Evolutionary conservation across 1,140 invertebrate genomes (phyloP), one percentile per base, ranked within the genome.

Genomic region (Neomicropteryx cornuta): DNA sequence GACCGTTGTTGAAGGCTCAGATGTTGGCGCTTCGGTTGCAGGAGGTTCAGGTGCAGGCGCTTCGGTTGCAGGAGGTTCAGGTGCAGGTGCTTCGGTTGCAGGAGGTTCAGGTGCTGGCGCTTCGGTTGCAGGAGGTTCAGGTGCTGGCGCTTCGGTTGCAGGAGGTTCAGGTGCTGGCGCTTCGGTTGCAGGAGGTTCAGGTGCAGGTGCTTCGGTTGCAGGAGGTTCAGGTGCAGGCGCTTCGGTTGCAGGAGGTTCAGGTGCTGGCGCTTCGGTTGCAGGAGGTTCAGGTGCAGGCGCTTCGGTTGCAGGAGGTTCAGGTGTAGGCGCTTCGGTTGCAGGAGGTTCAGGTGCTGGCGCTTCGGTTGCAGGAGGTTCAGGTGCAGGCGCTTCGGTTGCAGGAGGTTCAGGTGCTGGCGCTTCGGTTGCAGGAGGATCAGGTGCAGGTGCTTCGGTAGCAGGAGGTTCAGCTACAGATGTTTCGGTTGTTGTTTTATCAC

Each of bases 21-120:
- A 8, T 6, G 23, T 27, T 27, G 23, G 23, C n/a, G 6, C 23
- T 27, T 27, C 23, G 6, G 23, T 27, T 27, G 23, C 23, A 27
- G 6, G n/a, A n/a, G 23, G 6, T 6, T 6, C n/a, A 27, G 23
- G n/a, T 27, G 6, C 23, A 6, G 44, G 49, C 18, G 36, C 43
- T 3, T 14, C 6, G 8, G 34, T 18, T 29, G 38, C 39, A 16
- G 18, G 22, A 2, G 40, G 44, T 31, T 35, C 37, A 8, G 29
- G 20, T 13, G 19, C 32, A 39, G 6, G 8, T n/a, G 22, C 50
- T 50, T 29, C 53, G 56, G 6, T 38, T 36, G 13, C 51, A 14
- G 17, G 42, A 5, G 5, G 5, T 8, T 32, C 17, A 5, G 30
- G 30, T 8, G 11, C 14, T 27, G 23, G 23, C n/a, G 23, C 6